Conservation (phyloP, 2,888 invertebrate species). For the Slavum lentiscoides region DNA sequence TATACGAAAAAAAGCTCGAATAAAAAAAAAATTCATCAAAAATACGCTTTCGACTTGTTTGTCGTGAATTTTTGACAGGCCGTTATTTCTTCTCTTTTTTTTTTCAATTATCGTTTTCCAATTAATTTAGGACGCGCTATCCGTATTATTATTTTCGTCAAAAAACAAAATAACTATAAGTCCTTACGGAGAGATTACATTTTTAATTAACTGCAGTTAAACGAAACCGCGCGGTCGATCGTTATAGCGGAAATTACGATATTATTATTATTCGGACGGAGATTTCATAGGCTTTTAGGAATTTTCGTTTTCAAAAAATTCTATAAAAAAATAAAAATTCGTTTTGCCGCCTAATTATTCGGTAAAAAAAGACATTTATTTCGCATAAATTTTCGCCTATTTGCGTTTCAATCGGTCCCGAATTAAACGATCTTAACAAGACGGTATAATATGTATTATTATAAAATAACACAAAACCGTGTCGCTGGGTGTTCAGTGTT, state of each 20-base stretch:
- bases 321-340: too few relatives aligned
- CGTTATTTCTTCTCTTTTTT: background rate
- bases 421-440: too few relatives aligned
- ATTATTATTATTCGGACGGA: background rate
- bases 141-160: background rate
- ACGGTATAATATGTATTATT: too few relatives aligned
- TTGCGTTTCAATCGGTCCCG: too few relatives aligned
- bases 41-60: background rate
- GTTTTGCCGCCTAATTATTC: too few relatives aligned
- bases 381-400: too few relatives aligned
- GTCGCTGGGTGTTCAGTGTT: too few relatives aligned
- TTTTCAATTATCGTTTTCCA: slow-evolving; percentile 32
- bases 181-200: slow-evolving; percentile 3
- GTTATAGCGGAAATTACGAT: background rate
- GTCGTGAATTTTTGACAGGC: background rate
- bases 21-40: background rate
- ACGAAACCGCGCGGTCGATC: slow-evolving; percentile 1
- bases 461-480: too few relatives aligned
- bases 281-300: too few relatives aligned
- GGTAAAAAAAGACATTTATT: too few relatives aligned
- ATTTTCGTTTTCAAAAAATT: too few relatives aligned
- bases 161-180: background rate
- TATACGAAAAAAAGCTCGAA: background rate
- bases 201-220: slow-evolving; percentile 28
- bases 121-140: slow-evolving; percentile 7